Evolutionary conservation across 37 sponge, comb jelly and placozoan genomes (phyloP).

Genomic region (Spongia lamella): DNA sequence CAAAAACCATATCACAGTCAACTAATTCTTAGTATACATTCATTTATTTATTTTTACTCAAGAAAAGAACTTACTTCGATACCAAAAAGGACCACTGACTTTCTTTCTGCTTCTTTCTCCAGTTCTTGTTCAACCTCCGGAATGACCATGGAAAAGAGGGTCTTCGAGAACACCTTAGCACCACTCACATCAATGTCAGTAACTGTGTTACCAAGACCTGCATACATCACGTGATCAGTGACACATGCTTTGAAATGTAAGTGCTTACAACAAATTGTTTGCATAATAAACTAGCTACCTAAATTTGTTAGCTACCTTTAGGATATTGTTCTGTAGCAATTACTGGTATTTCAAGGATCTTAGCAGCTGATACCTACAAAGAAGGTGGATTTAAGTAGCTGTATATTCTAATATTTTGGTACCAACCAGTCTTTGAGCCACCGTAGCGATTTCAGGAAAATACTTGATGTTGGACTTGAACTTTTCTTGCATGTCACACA

Average conservation of each 20-base stretch:
- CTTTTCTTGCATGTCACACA: conserved; percentile 99
- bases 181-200: conserved; percentile 82
- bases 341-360: conserved; percentile 90
- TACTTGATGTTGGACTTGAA: conserved; percentile 90
- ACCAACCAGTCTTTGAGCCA: conserved; percentile 83
- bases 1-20: neutral
- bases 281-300: too few species aligned
- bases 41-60: neutral
- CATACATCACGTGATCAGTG: too few species aligned
- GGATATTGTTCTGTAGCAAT: conserved; percentile 98
- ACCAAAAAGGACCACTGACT: conserved; percentile 95
- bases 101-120: conserved; percentile 35
- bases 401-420: neutral
- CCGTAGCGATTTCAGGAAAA: conserved; percentile 89
- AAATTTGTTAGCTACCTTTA: conserved; percentile 52
- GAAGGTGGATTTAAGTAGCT: neutral
- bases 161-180: conserved; percentile 81
- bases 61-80: conserved; percentile 86
- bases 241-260: too few species aligned
- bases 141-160: conserved; percentile 93
- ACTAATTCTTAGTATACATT: neutral
- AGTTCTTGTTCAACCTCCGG: conserved; percentile 81
- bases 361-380: conserved; percentile 82
- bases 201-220: conserved; percentile 93
- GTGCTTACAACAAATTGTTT: too few species aligned